Percentiles rank a stretch among this genome's conserved stretches.
These are phyloP conservation scores for Arion vulgaris DNA, from an alignment of 1,140 invertebrate species.

Conservation along the genomic window DNA sequence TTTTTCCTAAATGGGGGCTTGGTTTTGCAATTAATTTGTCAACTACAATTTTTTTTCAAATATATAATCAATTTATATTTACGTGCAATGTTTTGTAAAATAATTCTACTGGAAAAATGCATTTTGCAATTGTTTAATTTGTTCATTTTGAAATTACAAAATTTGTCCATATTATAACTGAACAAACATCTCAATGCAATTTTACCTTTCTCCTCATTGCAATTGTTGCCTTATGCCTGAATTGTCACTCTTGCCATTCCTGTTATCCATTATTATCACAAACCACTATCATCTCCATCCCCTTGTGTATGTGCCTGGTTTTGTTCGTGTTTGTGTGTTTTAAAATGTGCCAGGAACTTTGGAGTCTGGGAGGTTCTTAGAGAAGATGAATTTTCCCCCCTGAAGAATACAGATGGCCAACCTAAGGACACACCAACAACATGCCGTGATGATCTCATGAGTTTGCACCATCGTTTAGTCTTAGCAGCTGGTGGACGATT, in stretches of 20 bases:
- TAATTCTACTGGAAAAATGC: too few species aligned
- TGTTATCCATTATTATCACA: not conserved
- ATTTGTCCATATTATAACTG: not conserved
- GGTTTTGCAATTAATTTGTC: not conserved
- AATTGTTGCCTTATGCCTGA: not conserved
- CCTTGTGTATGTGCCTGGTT: slow-evolving; percentile 44
- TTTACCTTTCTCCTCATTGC: not conserved
- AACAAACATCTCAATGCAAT: not conserved
- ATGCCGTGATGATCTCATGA: slow-evolving; percentile 83
- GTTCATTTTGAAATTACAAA: not conserved
- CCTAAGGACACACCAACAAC: slow-evolving; percentile 94
- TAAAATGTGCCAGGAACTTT: slow-evolving; percentile 79
- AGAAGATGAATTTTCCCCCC: slow-evolving; percentile 95
- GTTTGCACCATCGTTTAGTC: slow-evolving; percentile 88
- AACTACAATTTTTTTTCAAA: not conserved
- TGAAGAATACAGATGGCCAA: slow-evolving; percentile 92
- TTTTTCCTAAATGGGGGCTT: not conserved
- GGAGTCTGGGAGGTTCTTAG: slow-evolving; percentile 94
- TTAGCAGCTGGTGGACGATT: slow-evolving; percentile 85
- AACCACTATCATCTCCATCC: not conserved
- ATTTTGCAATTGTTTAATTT: too few species aligned
- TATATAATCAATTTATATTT: not conserved
- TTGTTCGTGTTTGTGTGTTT: slow-evolving; percentile 57
- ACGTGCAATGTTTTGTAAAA: too few species aligned
- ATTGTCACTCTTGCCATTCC: not conserved